Conservation (phyloP, 1,140 invertebrate genomes). For the Mizuhopecten yessoensis region DNA sequence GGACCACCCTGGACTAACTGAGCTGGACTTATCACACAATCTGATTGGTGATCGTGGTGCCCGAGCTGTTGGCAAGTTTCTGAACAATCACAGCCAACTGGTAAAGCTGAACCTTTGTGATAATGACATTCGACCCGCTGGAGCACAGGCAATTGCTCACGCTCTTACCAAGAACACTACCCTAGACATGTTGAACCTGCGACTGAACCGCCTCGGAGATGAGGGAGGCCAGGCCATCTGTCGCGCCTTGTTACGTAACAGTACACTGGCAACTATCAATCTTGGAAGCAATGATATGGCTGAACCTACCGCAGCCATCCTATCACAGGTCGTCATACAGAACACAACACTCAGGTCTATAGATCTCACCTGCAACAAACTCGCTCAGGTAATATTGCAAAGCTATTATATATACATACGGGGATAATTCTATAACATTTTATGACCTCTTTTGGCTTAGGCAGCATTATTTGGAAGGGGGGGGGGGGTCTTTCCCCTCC, state of each 20-base stretch:
- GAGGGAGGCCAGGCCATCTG: conserved; percentile 83
- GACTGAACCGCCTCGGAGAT: conserved; percentile 82
- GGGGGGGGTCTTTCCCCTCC: too few species aligned
- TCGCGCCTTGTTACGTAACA: conserved; percentile 80
- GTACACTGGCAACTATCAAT: conserved; percentile 79
- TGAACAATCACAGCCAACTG: conserved; percentile 82
- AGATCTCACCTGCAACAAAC: conserved; percentile 82
- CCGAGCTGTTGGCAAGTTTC: conserved; percentile 82
- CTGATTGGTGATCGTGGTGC: conserved; percentile 82
- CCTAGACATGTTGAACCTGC: conserved; percentile 76
- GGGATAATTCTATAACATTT: too few species aligned
- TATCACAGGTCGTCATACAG: conserved; percentile 81
- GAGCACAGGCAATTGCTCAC: conserved; percentile 83
- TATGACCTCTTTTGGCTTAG: too few species aligned
- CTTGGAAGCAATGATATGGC: conserved; percentile 82
- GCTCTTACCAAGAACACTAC: conserved; percentile 82
- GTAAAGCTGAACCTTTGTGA: conserved; percentile 80
- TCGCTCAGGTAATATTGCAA: conserved; percentile 78
- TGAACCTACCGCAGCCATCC: conserved; percentile 80
- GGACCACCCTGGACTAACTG: conserved; percentile 79
- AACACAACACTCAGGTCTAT: conserved; percentile 78
- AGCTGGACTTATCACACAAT: conserved; percentile 83
- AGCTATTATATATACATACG: too few species aligned
- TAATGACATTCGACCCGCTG: conserved; percentile 80
- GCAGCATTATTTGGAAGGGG: too few species aligned